Evolutionary conservation across 1,140 invertebrate genomes (phyloP), one percentile per base, ranked within the genome.

Genomic region (Cyphomyrmex costatus): DNA sequence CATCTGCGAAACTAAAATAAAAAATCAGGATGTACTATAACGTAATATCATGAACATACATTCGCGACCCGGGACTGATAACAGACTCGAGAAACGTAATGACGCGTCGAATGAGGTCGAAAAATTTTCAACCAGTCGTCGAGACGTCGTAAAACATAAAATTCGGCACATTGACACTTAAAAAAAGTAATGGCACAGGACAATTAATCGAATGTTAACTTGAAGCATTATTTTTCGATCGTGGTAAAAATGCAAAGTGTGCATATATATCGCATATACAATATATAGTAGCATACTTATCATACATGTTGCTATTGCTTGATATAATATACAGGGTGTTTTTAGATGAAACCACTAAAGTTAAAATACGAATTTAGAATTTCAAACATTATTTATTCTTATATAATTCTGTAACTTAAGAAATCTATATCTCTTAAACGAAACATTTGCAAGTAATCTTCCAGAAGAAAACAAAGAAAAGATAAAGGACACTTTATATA

Each of bases 41-140:
- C 74, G 51, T 77, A 90, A 86, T 87, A 90, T 88, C 87, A 66
- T 86, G 30, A 89, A 76, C 53, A 49, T 53, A 73, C 12, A 80
- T 66, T 78, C 76, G 24, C 53, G 46, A 66, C 63, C 58, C 4
- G 24, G 6, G 19, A 77, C 7, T n/a, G 6, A 74, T 30, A 60
- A 66, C 19, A 51, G 30, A 46, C 16, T 21, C 27, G 24, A 70
- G n/a, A 58, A 87, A 80, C 8, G 12, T 60, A 6, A 10, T 56
- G 46, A 73, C 30, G 51, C n/a, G 33, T 80, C 21, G 46, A 49
- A n/a, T 30, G 7, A 33, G 36, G 42, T 12, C 3, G 33, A 80
- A 8, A 24, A 56, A 70, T 46, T 36, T 36, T 53, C 46, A 86
- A 30, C 19, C 65, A 8, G 10, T 49, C 24, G 19, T 24, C 30